Conservation (phyloP, 1,140 invertebrate genomes). For the Orius laevigatus region DNA sequence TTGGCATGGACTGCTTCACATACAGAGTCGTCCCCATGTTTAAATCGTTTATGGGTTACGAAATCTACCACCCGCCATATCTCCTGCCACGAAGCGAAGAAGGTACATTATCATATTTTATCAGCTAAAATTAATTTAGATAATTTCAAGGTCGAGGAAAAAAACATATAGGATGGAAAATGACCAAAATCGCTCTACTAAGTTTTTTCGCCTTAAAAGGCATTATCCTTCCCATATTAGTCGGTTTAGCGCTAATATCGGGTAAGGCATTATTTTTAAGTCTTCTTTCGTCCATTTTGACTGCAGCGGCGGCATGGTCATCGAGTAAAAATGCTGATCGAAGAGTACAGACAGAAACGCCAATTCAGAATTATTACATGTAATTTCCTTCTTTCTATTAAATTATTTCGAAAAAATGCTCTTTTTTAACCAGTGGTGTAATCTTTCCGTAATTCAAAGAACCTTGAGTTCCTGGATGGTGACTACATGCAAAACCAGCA, state of each 20-base stretch:
- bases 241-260: constrained; percentile 5
- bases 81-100: background rate
- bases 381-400: background rate
- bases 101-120: background rate
- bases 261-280: constrained; percentile 13
- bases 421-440: too few relatives aligned
- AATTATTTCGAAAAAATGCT: too few relatives aligned
- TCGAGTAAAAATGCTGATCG: constrained; percentile 1
- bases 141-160: constrained; percentile 2
- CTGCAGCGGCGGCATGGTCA: background rate
- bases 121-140: background rate
- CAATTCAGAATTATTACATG: background rate
- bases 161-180: background rate
- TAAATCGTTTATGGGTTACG: constrained; percentile 8
- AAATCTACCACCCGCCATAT: background rate
- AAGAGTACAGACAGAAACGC: background rate
- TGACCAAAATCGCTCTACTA: constrained; percentile 5
- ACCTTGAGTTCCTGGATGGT: too few relatives aligned
- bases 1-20: constrained; percentile 6
- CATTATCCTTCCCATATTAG: constrained; percentile 6
- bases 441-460: too few relatives aligned
- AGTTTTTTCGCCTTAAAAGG: constrained; percentile 2
- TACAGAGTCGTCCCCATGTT: constrained; percentile 11
- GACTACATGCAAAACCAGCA: too few relatives aligned
- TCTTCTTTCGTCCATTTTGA: background rate